These are phyloP conservation scores for Cynopterus sphinx DNA, from an alignment of 2,797 vertebrate genomes.

Conservation along the genomic window DNA sequence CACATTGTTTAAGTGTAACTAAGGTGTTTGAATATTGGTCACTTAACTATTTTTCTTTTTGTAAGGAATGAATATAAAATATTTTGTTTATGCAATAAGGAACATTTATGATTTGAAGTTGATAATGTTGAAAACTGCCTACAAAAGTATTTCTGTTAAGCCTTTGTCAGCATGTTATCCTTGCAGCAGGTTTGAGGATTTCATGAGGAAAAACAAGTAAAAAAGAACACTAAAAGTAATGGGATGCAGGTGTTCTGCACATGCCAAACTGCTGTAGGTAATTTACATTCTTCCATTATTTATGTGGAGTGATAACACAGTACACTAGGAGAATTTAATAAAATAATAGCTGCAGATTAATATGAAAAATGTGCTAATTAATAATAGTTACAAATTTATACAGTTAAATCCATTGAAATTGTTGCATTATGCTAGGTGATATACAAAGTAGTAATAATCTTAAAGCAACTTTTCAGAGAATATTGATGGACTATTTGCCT, in stretches of 20 bases:
- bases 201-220: conserved; percentile 38
- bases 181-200: conserved; percentile 59
- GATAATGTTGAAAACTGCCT: conserved; percentile 68
- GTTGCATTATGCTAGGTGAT: conserved; percentile 29
- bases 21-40: conserved; percentile 58
- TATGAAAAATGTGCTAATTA: conserved; percentile 34
- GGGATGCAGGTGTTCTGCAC: conserved; percentile 18
- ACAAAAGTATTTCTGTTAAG: conserved; percentile 64
- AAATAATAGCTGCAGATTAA: conserved; percentile 66
- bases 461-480: conserved; percentile 58
- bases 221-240: conserved; percentile 31
- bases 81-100: conserved; percentile 40
- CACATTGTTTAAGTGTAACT: conserved; percentile 53
- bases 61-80: conserved; percentile 34
- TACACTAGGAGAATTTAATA: conserved; percentile 56
- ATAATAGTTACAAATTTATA: background rate
- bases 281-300: conserved; percentile 46
- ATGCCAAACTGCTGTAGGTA: conserved; percentile 4
- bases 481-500: conserved; percentile 67
- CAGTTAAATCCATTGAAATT: conserved; percentile 38
- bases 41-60: conserved; percentile 42
- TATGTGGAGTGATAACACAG: background rate
- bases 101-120: conserved; percentile 56
- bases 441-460: conserved; percentile 29
- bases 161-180: background rate